Base-by-base conservation (phyloP, 2,888 invertebrate genomes). In the Polydesmus complanatus region DNA sequence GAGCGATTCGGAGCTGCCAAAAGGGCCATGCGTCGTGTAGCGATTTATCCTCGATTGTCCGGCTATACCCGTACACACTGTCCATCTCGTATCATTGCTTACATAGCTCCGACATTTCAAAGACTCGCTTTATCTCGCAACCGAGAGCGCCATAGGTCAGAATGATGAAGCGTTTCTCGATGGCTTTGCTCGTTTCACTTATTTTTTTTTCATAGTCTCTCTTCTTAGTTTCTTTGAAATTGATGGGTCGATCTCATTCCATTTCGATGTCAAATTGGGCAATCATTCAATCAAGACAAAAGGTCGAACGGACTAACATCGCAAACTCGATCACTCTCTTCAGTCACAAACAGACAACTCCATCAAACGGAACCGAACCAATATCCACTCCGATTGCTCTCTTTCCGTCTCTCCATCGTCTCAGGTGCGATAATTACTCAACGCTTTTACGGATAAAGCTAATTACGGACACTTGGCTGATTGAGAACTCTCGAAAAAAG, bases 151-250 rank as follows among this genome's bases (percentile, higher is more conserved):
- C 37, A 37, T 37, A 37, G 37, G 37, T 37, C 37, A 37, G 37
- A 37, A 37, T 37, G 37, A 37, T 37, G 37, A 37, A 37, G 37
- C 14, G 37, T 37, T 37, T 37, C 58, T 37, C n/a, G 52, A 52
- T 52, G 21, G 19, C 52, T 22, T 22, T 19, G 5, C 21, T 19
- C 21, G 52, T 52, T 52, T 52, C 52, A 52, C 52, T 52, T 21
- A 22, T n/a, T 59, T 63, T 52, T n/a, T 47, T 64, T 66, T 55
- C 75, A 86, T 37, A 37, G 37, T 37, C 14, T 37, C 14, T 37
- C 14, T 37, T 37, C 37, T 8, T 37, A 14, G 37, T 37, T 37
- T 37, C 37, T 37, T 37, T 37, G 37, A 37, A 37, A 37, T 37
- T 37, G 37, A 37, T 37, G 37, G 37, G 37, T 37, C 37, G 37